Conservation (phyloP, 2,113 vertebrate species). For the Ifrita kowaldi region DNA sequence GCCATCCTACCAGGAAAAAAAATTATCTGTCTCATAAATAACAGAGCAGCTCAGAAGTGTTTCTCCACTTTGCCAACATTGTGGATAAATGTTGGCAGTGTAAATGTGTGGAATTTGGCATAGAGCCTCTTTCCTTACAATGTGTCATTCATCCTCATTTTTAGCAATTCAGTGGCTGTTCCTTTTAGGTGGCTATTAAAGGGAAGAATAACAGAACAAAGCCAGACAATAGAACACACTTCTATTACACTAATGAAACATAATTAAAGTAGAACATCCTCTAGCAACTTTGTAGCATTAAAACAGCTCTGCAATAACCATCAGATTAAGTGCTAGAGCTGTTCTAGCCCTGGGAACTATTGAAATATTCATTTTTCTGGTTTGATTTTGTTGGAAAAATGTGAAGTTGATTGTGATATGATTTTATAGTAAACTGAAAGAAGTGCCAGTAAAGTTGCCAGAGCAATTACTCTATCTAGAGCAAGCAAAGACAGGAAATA, state of each 20-base stretch:
- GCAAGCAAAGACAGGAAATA: background rate
- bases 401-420: background rate
- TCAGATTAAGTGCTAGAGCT: background rate
- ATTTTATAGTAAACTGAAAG: background rate
- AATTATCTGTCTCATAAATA: conserved; percentile 34
- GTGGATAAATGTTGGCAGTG: conserved; percentile 55
- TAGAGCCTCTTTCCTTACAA: conserved; percentile 26
- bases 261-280: background rate
- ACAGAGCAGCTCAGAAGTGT: conserved; percentile 36
- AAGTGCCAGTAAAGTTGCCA: background rate
- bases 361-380: background rate
- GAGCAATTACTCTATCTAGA: background rate
- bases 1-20: background rate
- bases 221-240: background rate
- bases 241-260: background rate
- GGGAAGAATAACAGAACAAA: background rate
- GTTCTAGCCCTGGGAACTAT: rapidly evolving
- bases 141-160: conserved; percentile 53
- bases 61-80: conserved; percentile 38
- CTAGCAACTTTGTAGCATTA: background rate
- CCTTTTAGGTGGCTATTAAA: background rate
- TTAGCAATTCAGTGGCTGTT: conserved; percentile 41
- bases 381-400: background rate
- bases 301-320: background rate
- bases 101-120: conserved; percentile 57